A percentile compares a stretch with the other conserved stretches of the same genome.
Evolutionary conservation across 2,113 vertebrate species (phyloP).

Genomic region (Corydoras sp.): DNA sequence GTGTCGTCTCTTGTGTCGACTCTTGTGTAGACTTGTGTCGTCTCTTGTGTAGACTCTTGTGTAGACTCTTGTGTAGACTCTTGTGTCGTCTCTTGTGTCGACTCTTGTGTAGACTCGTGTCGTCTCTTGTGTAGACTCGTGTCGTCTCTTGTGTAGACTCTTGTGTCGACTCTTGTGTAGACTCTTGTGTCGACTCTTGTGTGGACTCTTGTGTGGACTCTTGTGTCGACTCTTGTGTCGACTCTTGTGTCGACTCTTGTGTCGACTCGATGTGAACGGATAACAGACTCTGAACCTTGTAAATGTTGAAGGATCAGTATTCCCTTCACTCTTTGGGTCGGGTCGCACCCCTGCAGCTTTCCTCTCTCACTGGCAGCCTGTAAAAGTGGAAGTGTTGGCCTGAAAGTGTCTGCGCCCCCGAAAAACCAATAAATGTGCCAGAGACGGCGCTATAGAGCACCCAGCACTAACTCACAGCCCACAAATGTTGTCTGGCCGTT

Average conservation of each 20-base stretch:
- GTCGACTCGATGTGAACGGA: conserved; percentile 19
- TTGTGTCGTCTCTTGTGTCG: too few species aligned
- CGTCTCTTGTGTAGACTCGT: too few species aligned
- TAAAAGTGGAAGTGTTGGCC: background rate
- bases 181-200: background rate
- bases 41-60: too few species aligned
- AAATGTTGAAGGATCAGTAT: background rate
- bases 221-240: background rate
- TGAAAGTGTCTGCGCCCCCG: background rate
- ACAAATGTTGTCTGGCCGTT: background rate
- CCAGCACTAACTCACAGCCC: background rate
- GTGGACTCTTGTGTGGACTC: too few species aligned
- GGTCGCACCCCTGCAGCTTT: background rate
- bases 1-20: too few species aligned
- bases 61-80: background rate
- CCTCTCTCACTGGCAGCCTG: background rate
- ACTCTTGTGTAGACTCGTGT: background rate
- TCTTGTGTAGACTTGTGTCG: background rate
- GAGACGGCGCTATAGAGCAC: background rate
- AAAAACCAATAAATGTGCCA: too few species aligned
- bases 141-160: background rate
- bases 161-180: background rate
- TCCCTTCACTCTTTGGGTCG: background rate
- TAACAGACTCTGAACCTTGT: background rate
- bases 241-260: background rate